A percentile compares a stretch with the other conserved stretches of the same genome.
These are phyloP conservation scores for Turritopsis dohrnii DNA, from an alignment of 30 jellyfish, hydroid and myxozoan genomes.

Conservation along the genomic window DNA sequence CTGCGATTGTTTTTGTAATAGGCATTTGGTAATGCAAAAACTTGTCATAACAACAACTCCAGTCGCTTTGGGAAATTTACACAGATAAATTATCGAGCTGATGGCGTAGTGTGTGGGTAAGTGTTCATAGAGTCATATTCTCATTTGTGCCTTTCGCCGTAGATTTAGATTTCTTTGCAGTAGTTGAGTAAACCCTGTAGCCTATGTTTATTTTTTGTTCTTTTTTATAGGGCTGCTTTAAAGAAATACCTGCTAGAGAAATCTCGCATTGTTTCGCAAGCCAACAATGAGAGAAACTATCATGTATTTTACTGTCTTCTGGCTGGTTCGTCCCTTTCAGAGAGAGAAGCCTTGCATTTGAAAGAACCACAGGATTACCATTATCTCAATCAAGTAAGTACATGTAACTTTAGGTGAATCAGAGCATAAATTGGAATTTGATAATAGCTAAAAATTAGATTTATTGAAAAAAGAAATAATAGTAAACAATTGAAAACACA, in stretches of 20 bases:
- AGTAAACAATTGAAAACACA: no score
- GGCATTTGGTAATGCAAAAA: constrained; percentile 97
- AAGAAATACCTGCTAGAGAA: constrained; percentile 84
- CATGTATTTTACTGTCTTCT: constrained; percentile 83
- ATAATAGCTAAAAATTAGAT: no score
- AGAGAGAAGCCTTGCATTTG: constrained; percentile 57
- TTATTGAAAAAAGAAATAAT: no score
- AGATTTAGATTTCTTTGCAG: no score
- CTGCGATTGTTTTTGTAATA: neutral
- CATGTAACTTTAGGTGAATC: neutral
- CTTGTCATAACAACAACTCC: constrained; percentile 75
- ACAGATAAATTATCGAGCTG: constrained; percentile 78
- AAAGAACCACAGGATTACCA: constrained; percentile 60
- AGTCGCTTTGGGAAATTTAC: constrained; percentile 95
- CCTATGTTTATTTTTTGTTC: no score
- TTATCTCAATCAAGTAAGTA: constrained; percentile 68
- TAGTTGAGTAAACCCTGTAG: no score
- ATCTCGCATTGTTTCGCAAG: constrained; percentile 89
- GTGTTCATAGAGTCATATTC: constrained; percentile 28
- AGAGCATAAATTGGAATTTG: neutral
- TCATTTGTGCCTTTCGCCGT: no score
- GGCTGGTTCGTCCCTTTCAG: constrained; percentile 75
- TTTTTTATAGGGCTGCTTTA: constrained; percentile 71
- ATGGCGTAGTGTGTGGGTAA: constrained; percentile 96
- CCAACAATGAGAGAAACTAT: constrained; percentile 73